Conservation (phyloP, 2,113 vertebrate species). For the Sander lucioperca region DNA sequence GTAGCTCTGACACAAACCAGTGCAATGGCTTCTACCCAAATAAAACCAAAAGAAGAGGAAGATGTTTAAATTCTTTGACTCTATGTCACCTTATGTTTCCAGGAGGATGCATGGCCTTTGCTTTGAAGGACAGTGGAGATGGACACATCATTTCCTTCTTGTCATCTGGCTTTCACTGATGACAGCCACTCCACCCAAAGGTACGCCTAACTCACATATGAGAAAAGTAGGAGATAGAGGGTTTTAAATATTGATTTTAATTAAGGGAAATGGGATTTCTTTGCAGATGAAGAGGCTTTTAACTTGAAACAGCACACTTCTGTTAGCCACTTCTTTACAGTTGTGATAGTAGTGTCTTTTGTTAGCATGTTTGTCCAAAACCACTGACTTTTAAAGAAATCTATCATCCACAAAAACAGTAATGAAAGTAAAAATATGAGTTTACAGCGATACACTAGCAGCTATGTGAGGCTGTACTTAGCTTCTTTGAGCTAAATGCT, state of each 20-base stretch:
- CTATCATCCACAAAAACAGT: not conserved
- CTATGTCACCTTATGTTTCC: not conserved
- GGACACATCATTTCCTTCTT: slow-evolving; percentile 12
- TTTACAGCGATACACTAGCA: not conserved
- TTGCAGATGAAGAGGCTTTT: not conserved
- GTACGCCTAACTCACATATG: slow-evolving; percentile 29
- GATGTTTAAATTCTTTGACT: not conserved
- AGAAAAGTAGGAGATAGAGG: not conserved
- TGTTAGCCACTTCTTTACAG: too few species aligned
- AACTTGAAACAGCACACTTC: not conserved
- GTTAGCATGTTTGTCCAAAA: not conserved
- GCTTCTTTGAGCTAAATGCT: not conserved
- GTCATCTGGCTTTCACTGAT: slow-evolving; percentile 32
- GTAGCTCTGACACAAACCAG: not conserved
- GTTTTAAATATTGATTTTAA: not conserved
- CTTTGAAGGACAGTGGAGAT: slow-evolving; percentile 23
- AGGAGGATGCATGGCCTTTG: slow-evolving; percentile 57
- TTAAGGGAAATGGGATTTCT: not conserved
- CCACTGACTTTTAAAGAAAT: not conserved
- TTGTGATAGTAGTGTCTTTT: not conserved
- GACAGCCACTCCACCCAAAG: slow-evolving; percentile 30
- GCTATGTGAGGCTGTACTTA: not conserved
- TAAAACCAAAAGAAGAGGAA: not conserved
- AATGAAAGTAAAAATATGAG: not conserved
- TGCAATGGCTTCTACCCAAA: not conserved